These are phyloP conservation scores for Agapostemon virescens DNA, from an alignment of 2,888 invertebrate genomes.

Conservation along the genomic window DNA sequence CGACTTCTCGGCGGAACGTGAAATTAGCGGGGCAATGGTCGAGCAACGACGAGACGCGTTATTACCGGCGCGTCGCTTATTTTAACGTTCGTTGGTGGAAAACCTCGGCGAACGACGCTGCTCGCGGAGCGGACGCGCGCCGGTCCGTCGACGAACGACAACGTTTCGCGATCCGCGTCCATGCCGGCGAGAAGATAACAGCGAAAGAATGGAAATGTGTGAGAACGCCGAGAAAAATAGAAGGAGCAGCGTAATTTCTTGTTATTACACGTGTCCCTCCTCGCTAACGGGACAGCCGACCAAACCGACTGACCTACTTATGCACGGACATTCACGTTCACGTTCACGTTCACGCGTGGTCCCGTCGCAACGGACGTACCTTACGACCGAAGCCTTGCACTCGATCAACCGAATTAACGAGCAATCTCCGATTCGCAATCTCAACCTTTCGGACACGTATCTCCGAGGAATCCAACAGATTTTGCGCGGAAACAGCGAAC, in stretches of 20 bases:
- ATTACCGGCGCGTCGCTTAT: background rate
- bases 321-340: slow-evolving; percentile 66
- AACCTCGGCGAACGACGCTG: background rate
- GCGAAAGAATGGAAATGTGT: background rate
- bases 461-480: background rate
- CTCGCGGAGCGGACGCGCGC: background rate
- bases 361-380: slow-evolving; percentile 50
- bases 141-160: background rate
- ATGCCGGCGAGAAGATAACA: background rate
- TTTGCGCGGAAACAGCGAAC: background rate
- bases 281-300: slow-evolving; percentile 74
- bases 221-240: slow-evolving; percentile 51
- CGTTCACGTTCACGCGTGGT: slow-evolving; percentile 53
- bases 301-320: slow-evolving; percentile 74
- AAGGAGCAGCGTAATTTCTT: slow-evolving; percentile 69
- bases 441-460: background rate
- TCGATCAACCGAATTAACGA: background rate
- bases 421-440: background rate
- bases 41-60: background rate
- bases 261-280: slow-evolving; percentile 75
- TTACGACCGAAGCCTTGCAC: slow-evolving; percentile 54
- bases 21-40: background rate
- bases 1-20: background rate
- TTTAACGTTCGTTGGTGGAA: background rate
- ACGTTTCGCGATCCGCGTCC: background rate